phyloP scores from a whole-genome alignment of 2,888 invertebrate species.

The Monoplex corrugatus region DNA sequence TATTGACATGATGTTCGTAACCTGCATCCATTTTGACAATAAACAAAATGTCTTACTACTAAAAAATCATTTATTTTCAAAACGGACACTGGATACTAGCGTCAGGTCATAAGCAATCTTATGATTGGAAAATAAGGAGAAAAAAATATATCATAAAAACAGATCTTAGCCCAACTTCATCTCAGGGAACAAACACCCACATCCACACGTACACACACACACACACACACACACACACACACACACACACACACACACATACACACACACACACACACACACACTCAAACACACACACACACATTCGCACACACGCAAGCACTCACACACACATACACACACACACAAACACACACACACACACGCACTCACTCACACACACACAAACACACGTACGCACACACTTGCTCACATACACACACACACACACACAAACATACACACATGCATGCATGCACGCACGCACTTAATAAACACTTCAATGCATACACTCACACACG shows the following conservation, averaged over 20 bases:
- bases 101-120: too few relatives aligned
- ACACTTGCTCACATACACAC: neutral
- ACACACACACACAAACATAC: neutral
- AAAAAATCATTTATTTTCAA: too few relatives aligned
- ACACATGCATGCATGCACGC: neutral
- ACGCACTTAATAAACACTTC: neutral
- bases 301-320: neutral
- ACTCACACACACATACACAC: slow-evolving; percentile 1
- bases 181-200: too few relatives aligned
- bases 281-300: neutral
- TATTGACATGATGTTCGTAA: too few relatives aligned
- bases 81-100: too few relatives aligned
- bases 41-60: too few relatives aligned
- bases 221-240: neutral
- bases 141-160: neutral
- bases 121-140: neutral
- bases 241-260: neutral
- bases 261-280: neutral
- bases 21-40: too few relatives aligned
- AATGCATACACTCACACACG: too few relatives aligned
- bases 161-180: too few relatives aligned
- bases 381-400: neutral
- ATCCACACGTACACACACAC: neutral
- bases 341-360: slow-evolving; percentile 7
- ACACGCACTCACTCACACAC: neutral